These are phyloP conservation scores for Spisula solida DNA, from an alignment of 2,888 invertebrate genomes.

Conservation along the genomic window DNA sequence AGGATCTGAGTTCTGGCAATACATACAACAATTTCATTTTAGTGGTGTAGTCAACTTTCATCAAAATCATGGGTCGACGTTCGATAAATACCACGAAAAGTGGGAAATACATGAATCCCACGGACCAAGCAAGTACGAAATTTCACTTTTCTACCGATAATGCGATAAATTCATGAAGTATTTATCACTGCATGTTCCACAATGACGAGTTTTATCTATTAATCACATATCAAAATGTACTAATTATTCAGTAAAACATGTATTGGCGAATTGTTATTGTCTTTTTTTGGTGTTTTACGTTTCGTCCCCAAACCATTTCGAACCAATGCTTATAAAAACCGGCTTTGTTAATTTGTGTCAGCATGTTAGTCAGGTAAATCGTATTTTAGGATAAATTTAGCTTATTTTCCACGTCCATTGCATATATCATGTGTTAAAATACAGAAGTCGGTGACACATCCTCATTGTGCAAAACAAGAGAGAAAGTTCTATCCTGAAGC, in stretches of 20 bases:
- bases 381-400: no score
- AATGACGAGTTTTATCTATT: no score
- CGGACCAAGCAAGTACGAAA: conserved; percentile 98
- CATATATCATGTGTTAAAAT: no score
- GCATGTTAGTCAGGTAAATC: neutral
- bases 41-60: neutral
- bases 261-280: no score
- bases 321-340: neutral
- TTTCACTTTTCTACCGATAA: neutral
- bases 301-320: neutral
- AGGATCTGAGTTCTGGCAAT: neutral
- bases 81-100: conserved; percentile 99
- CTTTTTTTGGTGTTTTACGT: neutral
- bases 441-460: no score
- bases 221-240: no score
- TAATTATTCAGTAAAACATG: neutral
- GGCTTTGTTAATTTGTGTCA: neutral
- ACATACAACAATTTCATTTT: neutral
- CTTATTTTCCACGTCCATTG: no score
- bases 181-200: no score
- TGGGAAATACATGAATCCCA: conserved; percentile 99
- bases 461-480: no score
- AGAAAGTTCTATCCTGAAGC: no score
- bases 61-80: conserved; percentile 94
- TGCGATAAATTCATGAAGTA: no score